Evolutionary conservation across 2,797 vertebrate species (phyloP).

Genomic region (Gymnopithys bicolor): DNA sequence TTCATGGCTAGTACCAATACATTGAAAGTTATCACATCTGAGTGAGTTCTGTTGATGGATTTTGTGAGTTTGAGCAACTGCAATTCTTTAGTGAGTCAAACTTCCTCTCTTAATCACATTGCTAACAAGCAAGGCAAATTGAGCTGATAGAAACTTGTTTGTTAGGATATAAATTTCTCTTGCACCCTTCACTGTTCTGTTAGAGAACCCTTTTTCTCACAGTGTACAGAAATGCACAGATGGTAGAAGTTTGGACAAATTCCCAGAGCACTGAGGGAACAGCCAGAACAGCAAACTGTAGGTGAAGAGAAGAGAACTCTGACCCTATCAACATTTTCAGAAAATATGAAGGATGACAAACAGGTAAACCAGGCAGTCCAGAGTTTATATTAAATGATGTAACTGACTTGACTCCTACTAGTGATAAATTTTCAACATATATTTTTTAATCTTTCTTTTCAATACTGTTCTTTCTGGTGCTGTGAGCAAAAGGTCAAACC

Average conservation of each 20-base stretch:
- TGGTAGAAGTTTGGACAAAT: conserved; percentile 22
- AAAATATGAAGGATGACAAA: neutral
- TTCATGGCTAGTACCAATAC: neutral
- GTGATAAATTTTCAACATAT: neutral
- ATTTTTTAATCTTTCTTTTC: neutral
- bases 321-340: neutral
- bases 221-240: conserved; percentile 13
- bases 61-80: neutral
- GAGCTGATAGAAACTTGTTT: neutral
- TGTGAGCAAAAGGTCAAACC: neutral
- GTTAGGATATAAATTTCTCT: neutral
- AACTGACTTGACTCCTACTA: neutral
- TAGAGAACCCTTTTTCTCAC: conserved; percentile 4
- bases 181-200: neutral
- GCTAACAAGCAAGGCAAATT: neutral
- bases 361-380: neutral
- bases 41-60: neutral
- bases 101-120: neutral
- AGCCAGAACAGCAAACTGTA: neutral
- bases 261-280: neutral
- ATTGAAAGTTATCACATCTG: neutral
- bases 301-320: conserved; percentile 15
- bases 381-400: neutral
- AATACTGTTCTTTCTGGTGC: neutral
- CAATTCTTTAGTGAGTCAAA: neutral